A percentile compares a stretch with the other conserved stretches of the same genome.
Conservation (phyloP, 2,113 vertebrate species). For the Xenopus laevis region DNA sequence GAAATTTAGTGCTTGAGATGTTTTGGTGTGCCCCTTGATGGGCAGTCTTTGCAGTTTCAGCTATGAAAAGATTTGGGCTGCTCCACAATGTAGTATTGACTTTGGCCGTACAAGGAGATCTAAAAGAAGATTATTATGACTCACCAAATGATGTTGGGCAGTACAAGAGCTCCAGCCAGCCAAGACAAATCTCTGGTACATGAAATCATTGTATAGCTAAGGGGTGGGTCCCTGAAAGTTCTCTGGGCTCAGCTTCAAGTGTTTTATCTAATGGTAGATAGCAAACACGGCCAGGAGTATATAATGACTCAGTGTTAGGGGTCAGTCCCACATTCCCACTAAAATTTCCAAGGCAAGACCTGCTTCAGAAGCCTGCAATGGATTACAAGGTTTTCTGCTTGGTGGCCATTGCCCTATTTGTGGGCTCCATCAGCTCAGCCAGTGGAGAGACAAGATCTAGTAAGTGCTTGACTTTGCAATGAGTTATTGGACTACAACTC, state of each 20-base stretch:
- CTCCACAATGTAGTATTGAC: slow-evolving; percentile 18
- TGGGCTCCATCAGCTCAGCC: slow-evolving; percentile 24
- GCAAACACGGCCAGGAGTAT: slow-evolving; percentile 2
- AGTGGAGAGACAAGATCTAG: slow-evolving; percentile 21
- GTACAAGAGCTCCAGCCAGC: neutral
- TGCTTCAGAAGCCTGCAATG: slow-evolving; percentile 25
- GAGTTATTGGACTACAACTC: too few species aligned
- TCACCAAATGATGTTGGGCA: neutral
- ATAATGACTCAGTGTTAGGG: neutral
- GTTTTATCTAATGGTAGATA: slow-evolving; percentile 1
- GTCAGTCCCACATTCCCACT: neutral
- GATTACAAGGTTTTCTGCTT: slow-evolving; percentile 30
- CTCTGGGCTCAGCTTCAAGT: neutral
- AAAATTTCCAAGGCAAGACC: slow-evolving; percentile 14
- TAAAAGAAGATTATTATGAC: slow-evolving; percentile 1
- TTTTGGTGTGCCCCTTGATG: too few species aligned
- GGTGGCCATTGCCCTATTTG: slow-evolving; percentile 37
- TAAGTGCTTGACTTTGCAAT: slow-evolving; percentile 6
- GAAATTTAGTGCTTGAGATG: too few species aligned
- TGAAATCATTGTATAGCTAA: slow-evolving; percentile 10
- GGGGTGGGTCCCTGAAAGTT: neutral
- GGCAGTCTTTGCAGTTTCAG: too few species aligned
- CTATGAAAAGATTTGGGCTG: neutral
- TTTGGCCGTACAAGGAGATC: slow-evolving; percentile 13
- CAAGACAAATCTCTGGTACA: slow-evolving; percentile 17